phyloP scores from a whole-genome alignment of 2,113 vertebrate genomes.

The Diphyllodes magnificus region DNA sequence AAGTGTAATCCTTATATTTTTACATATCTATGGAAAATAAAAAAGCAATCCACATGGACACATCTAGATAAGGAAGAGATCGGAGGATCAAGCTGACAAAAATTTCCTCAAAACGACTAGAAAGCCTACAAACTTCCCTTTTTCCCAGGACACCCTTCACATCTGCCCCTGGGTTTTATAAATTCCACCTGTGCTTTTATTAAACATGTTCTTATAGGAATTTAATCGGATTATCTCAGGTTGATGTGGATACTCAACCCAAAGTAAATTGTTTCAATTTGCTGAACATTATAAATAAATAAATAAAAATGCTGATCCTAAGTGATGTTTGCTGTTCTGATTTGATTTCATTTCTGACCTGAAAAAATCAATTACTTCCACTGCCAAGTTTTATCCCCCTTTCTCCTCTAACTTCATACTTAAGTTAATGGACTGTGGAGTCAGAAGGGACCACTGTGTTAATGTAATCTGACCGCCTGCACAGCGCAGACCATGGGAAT shows the following conservation, averaged over 20 bases:
- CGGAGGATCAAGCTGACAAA: neutral
- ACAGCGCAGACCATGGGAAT: neutral
- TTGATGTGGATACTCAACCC: neutral
- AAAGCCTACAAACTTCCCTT: neutral
- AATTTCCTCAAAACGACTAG: neutral
- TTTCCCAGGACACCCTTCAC: neutral
- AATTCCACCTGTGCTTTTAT: neutral
- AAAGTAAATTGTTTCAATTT: constrained; percentile 17
- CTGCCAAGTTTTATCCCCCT: constrained; percentile 14
- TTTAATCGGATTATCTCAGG: neutral
- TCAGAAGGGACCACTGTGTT: constrained; percentile 21
- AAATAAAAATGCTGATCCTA: constrained; percentile 38
- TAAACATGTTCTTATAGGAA: constrained; percentile 11
- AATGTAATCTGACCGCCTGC: neutral
- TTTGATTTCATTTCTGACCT: constrained; percentile 42
- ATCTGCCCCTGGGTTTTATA: neutral
- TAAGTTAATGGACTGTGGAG: constrained; percentile 48
- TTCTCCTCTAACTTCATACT: constrained; percentile 45
- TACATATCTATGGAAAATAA: neutral
- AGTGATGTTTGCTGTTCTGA: constrained; percentile 37
- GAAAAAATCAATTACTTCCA: constrained; percentile 51
- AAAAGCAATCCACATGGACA: neutral
- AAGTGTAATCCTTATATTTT: neutral
- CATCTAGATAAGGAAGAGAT: neutral
- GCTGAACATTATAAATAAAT: neutral